These are phyloP conservation scores for Umimayanthus chanpuru DNA, from an alignment of 92 coral and sea anemone species.

Conservation along the genomic window DNA sequence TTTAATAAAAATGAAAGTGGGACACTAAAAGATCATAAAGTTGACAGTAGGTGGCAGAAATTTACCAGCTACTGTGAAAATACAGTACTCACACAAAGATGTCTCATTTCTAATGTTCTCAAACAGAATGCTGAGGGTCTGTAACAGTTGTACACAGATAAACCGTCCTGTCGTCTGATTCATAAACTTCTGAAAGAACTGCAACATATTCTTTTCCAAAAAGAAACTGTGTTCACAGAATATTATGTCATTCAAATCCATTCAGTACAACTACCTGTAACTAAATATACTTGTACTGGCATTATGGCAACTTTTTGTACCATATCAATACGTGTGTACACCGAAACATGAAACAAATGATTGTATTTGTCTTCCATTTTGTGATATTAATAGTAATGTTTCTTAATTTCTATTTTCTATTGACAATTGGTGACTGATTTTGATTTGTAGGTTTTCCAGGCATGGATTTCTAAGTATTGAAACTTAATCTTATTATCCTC, in stretches of 20 bases:
- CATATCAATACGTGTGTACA: no score
- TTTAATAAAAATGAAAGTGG: no score
- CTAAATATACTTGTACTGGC: no score
- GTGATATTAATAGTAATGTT: no score
- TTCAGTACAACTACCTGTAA: not conserved
- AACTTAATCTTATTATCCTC: no score
- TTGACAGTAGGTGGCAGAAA: not conserved
- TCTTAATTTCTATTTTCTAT: no score
- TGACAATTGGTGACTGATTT: no score
- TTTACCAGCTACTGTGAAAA: not conserved
- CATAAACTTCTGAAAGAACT: conserved; percentile 92
- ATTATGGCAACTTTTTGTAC: no score
- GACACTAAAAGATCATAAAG: not conserved
- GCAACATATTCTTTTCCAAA: conserved; percentile 95
- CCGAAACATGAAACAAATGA: no score
- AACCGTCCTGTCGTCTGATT: conserved; percentile 90
- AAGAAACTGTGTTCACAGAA: conserved; percentile 69
- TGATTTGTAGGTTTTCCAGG: no score
- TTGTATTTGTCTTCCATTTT: no score
- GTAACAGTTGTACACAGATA: conserved; percentile 92
- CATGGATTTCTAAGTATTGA: no score
- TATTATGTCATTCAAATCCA: conserved; percentile 27
- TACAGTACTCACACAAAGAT: conserved; percentile 81
- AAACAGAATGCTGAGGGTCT: conserved; percentile 93
- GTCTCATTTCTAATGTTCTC: conserved; percentile 99